These are phyloP conservation scores for Odontothrips loti DNA, from an alignment of 2,888 invertebrate genomes.

Conservation along the genomic window DNA sequence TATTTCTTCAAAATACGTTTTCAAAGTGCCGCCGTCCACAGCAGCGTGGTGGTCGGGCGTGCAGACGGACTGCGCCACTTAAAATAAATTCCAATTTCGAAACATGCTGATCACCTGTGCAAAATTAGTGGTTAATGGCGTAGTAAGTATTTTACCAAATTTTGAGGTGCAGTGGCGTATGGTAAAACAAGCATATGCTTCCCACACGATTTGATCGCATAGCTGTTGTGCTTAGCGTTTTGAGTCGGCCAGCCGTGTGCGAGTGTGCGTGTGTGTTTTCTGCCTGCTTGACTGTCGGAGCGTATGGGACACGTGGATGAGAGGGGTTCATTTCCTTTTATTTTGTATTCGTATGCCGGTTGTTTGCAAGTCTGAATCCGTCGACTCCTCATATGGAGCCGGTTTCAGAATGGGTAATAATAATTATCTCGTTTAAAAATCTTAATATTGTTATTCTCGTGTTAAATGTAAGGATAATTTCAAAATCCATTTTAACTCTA, in stretches of 20 bases:
- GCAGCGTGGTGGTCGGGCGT: no score
- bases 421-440: neutral
- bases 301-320: no score
- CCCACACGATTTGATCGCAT: neutral
- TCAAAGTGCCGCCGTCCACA: no score
- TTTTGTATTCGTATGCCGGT: conserved; percentile 18
- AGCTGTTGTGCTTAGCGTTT: no score
- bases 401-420: conserved; percentile 20
- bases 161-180: no score
- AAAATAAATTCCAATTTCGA: no score
- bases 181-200: neutral
- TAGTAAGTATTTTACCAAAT: no score
- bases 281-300: neutral
- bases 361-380: conserved; percentile 22
- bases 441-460: conserved; percentile 13
- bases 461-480: neutral
- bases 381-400: neutral
- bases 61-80: no score
- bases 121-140: no score
- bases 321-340: neutral
- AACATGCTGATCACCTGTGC: no score
- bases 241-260: neutral
- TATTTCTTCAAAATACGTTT: no score
- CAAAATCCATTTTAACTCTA: neutral
- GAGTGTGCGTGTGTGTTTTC: neutral